These are phyloP conservation scores for Herpailurus yagouaroundi DNA, from an alignment of 2,113 vertebrate genomes.

Conservation along the genomic window DNA sequence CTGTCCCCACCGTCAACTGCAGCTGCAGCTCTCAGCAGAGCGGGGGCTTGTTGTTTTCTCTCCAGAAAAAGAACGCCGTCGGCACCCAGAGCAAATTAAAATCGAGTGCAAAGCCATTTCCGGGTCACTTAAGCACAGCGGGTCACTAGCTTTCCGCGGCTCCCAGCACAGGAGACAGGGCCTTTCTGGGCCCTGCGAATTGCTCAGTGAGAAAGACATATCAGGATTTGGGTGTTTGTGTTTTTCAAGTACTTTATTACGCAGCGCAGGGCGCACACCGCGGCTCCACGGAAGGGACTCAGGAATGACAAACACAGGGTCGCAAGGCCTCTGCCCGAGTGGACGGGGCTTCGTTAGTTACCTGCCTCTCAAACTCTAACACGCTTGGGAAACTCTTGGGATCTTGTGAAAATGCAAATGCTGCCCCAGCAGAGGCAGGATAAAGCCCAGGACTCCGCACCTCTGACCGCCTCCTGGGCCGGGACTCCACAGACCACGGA, in stretches of 20 bases:
- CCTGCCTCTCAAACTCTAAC: neutral
- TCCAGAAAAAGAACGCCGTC: conserved; percentile 51
- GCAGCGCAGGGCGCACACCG: neutral
- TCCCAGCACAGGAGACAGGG: conserved; percentile 16
- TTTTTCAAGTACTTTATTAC: neutral
- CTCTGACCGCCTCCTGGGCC: accelerated
- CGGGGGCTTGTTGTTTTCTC: neutral
- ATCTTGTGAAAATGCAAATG: neutral
- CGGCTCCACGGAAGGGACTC: accelerated
- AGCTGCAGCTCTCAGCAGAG: neutral
- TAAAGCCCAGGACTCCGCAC: accelerated
- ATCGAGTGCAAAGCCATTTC: conserved; percentile 74
- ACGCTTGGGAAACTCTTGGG: neutral
- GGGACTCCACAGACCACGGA: accelerated
- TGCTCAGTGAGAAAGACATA: conserved; percentile 56
- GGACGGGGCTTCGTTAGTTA: neutral
- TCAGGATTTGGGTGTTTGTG: neutral
- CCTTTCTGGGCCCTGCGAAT: conserved; percentile 1
- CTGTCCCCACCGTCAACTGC: conserved; percentile 48
- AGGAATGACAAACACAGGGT: no score
- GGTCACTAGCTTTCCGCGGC: conserved; percentile 56
- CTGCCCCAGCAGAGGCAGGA: no score
- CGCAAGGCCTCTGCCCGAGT: neutral
- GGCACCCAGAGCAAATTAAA: conserved; percentile 66
- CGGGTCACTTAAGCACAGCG: conserved; percentile 70